A percentile compares a stretch with the other conserved stretches of the same genome.
Evolutionary conservation across 2,888 invertebrate genomes (phyloP).

Genomic region (Salticus scenicus): DNA sequence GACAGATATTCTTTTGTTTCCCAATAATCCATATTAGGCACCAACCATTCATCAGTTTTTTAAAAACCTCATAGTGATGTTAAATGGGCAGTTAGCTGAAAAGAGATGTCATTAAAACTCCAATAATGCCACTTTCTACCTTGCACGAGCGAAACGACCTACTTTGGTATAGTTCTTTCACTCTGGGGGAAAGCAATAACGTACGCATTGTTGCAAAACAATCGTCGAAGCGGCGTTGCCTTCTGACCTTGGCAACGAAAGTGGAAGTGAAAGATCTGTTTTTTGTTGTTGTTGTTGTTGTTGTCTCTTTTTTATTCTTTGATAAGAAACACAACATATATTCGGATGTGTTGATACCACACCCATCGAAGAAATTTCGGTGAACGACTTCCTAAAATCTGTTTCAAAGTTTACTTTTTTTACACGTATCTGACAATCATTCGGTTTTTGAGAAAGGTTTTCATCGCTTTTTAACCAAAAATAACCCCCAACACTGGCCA

Average conservation of each 20-base stretch:
- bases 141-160: not conserved
- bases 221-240: constrained; percentile 37
- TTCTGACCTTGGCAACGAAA: constrained; percentile 64
- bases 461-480: too few relatives aligned
- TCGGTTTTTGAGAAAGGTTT: too few relatives aligned
- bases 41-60: not conserved
- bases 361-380: not conserved
- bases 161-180: not conserved
- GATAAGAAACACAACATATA: not conserved
- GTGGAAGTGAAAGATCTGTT: constrained; percentile 54
- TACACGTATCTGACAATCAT: too few relatives aligned
- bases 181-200: constrained; percentile 23
- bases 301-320: not conserved
- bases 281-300: too few relatives aligned
- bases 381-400: too few relatives aligned
- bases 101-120: not conserved
- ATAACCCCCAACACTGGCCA: too few relatives aligned
- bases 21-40: not conserved
- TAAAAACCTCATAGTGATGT: not conserved
- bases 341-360: not conserved
- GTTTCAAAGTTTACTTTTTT: too few relatives aligned
- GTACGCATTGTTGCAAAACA: constrained; percentile 57
- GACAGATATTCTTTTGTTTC: not conserved
- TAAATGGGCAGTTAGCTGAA: not conserved
- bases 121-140: not conserved